Conservation (phyloP, 2,888 invertebrate species). For the Xanthostigma xanthostigma region DNA sequence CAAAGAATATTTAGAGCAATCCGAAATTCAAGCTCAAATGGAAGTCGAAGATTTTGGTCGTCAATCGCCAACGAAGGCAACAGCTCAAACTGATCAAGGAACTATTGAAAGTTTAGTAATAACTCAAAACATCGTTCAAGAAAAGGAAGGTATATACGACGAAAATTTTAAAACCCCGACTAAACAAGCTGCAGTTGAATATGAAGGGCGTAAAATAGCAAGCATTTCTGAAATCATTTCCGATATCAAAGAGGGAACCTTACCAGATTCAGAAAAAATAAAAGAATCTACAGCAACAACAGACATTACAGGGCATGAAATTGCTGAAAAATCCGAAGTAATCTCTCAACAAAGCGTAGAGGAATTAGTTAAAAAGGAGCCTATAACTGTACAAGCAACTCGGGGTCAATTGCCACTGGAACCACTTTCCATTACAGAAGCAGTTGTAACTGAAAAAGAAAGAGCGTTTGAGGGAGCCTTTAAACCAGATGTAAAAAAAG, state of each 20-base stretch:
- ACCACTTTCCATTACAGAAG: constrained; percentile 17
- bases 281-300: constrained; percentile 15
- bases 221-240: constrained; percentile 16
- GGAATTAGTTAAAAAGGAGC: constrained; percentile 14
- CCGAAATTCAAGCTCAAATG: constrained; percentile 14
- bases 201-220: constrained; percentile 13
- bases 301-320: constrained; percentile 16
- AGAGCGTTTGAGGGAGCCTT: constrained; percentile 18
- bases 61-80: constrained; percentile 22
- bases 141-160: constrained; percentile 25
- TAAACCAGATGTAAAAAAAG: constrained; percentile 20
- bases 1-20: constrained; percentile 16
- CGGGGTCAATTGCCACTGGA: constrained; percentile 20
- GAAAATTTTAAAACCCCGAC: constrained; percentile 13
- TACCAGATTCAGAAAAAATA: constrained; percentile 13
- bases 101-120: constrained; percentile 32
- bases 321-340: constrained; percentile 20
- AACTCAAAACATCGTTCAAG: constrained; percentile 31
- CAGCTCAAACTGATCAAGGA: constrained; percentile 23
- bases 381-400: constrained; percentile 19
- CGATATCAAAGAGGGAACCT: constrained; percentile 16
- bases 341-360: constrained; percentile 16
- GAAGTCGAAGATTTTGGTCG: constrained; percentile 24
- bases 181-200: constrained; percentile 16
- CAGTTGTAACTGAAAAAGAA: constrained; percentile 25